Percentiles rank a stretch among this genome's conserved stretches.
phyloP scores from a whole-genome alignment of 1,140 invertebrate species.

The Augochlora pura region DNA sequence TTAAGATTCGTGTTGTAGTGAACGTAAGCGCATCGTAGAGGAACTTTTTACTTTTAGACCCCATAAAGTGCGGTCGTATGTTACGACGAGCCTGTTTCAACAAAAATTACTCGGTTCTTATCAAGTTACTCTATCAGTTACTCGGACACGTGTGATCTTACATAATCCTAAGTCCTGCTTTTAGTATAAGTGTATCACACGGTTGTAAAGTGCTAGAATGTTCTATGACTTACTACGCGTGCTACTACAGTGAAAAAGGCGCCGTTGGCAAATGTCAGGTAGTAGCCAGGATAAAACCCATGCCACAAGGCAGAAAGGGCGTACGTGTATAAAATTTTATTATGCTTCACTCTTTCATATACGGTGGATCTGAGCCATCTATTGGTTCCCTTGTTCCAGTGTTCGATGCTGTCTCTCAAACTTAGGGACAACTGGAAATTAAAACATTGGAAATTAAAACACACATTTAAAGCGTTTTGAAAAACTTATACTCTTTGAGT shows the following conservation, averaged over 20 bases:
- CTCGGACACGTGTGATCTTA: too few relatives aligned
- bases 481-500: too few relatives aligned
- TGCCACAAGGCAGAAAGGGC: conserved; percentile 96
- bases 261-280: conserved; percentile 94
- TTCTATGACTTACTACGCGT: conserved; percentile 83
- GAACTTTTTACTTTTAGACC: conserved; percentile 82
- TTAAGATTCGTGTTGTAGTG: conserved; percentile 87
- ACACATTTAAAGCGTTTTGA: too few relatives aligned
- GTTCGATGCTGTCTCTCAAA: conserved; percentile 89
- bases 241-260: conserved; percentile 93
- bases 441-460: background rate
- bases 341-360: conserved; percentile 87
- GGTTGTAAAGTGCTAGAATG: background rate
- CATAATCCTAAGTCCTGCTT: too few relatives aligned
- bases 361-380: conserved; percentile 92
- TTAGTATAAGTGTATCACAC: background rate
- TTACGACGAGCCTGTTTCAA: conserved; percentile 83
- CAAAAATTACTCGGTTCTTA: background rate
- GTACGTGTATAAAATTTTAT: conserved; percentile 89
- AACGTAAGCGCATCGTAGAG: conserved; percentile 91
- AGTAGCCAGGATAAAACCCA: conserved; percentile 98
- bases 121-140: background rate
- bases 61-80: conserved; percentile 89
- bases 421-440: conserved; percentile 86
- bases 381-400: conserved; percentile 96